phyloP scores from a whole-genome alignment of 2,797 vertebrate species.

The Brachyrhaphis roseni region DNA sequence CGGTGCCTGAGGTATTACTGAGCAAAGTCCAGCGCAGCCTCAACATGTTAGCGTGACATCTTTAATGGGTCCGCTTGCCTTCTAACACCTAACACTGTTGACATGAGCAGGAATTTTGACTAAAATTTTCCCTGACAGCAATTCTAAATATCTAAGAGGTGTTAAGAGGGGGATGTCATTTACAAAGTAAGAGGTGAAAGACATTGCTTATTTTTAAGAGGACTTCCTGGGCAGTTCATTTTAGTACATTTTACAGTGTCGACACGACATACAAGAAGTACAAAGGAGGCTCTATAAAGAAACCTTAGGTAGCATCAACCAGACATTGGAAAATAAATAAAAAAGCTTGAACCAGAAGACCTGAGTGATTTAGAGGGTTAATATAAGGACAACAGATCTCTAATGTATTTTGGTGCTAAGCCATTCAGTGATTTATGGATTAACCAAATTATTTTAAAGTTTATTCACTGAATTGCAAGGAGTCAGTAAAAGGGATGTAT shows the following conservation, averaged over 20 bases:
- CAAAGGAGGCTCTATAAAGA: too few relatives aligned
- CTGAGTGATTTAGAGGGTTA: too few relatives aligned
- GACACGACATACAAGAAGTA: too few relatives aligned
- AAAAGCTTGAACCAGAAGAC: too few relatives aligned
- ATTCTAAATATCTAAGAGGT: conserved; percentile 54
- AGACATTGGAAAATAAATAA: too few relatives aligned
- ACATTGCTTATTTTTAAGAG: conserved; percentile 16
- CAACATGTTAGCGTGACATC: conserved; percentile 31
- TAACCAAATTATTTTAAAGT: too few relatives aligned
- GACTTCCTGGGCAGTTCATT: conserved; percentile 25
- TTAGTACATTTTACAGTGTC: neutral
- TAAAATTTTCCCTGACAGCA: conserved; percentile 54
- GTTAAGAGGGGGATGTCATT: conserved; percentile 21
- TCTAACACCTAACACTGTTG: conserved; percentile 59
- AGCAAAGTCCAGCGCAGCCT: conserved; percentile 37
- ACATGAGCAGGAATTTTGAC: conserved; percentile 59
- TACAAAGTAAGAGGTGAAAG: conserved; percentile 29
- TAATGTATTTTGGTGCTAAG: too few relatives aligned
- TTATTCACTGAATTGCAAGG: too few relatives aligned
- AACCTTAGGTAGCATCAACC: too few relatives aligned
- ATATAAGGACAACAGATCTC: too few relatives aligned
- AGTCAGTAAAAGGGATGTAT: too few relatives aligned
- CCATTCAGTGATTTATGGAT: too few relatives aligned
- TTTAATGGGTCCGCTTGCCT: conserved; percentile 55
- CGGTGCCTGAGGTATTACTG: conserved; percentile 34